Conservation (phyloP, 2,888 invertebrate genomes). For the Hesperia comma region DNA sequence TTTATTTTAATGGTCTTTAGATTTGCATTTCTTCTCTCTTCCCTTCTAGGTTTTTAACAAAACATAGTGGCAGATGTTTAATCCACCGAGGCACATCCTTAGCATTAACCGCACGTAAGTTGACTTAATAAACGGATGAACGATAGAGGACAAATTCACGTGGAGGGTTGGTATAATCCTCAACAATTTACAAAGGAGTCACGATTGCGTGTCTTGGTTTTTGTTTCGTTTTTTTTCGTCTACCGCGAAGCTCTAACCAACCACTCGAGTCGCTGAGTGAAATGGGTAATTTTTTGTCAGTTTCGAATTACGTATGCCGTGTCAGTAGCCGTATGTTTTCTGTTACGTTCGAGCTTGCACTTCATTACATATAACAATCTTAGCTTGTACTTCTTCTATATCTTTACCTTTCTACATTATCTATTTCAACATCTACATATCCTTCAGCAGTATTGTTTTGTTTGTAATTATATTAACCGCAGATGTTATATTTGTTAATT, state of each 20-base stretch:
- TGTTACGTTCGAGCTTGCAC: conserved; percentile 18
- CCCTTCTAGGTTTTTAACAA: background rate
- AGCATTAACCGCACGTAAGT: conserved; percentile 56
- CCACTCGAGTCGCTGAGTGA: conserved; percentile 63
- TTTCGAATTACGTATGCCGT: conserved; percentile 51
- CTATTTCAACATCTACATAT: no score
- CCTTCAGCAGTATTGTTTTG: no score
- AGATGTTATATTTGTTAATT: no score
- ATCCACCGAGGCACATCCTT: conserved; percentile 36
- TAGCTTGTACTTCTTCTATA: conserved; percentile 1
- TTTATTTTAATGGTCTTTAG: no score
- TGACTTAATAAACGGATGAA: conserved; percentile 66
- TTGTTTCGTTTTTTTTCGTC: conserved; percentile 55
- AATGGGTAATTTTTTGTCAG: conserved; percentile 63
- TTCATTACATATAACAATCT: conserved; percentile 9
- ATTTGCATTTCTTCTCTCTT: no score
- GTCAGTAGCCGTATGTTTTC: conserved; percentile 22
- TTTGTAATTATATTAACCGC: no score
- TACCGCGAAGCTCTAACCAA: conserved; percentile 48
- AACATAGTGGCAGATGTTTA: conserved; percentile 5
- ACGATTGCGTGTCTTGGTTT: conserved; percentile 53
- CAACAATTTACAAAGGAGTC: conserved; percentile 72
- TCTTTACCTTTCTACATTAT: conserved; percentile 11
- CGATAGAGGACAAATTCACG: conserved; percentile 64
- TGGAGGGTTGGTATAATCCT: conserved; percentile 64